These are phyloP conservation scores for Prochilodus magdalenae DNA, from an alignment of 2,113 vertebrate species.

Conservation along the genomic window DNA sequence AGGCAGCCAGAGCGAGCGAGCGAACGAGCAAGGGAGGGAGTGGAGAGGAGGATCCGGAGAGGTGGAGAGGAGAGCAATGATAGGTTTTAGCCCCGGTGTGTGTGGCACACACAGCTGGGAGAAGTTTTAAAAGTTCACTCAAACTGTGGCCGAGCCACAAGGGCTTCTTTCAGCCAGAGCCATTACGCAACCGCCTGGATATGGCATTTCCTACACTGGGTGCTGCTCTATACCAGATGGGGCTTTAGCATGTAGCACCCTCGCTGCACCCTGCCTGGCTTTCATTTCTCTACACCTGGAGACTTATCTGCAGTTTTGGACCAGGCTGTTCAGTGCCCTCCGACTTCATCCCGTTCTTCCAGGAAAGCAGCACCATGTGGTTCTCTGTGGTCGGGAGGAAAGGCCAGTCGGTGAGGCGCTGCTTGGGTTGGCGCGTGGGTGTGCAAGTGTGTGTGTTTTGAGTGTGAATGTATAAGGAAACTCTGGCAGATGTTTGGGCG, in stretches of 20 bases:
- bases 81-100: constrained; percentile 51
- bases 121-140: constrained; percentile 51
- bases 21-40: constrained; percentile 38
- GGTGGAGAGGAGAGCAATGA: constrained; percentile 32
- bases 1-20: background rate
- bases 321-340: background rate
- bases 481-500: constrained; percentile 37
- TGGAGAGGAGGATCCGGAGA: constrained; percentile 58
- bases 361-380: constrained; percentile 84
- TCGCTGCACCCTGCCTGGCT: background rate
- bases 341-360: background rate
- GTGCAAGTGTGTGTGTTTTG: constrained; percentile 23
- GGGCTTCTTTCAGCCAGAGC: constrained; percentile 54
- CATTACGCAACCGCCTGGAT: constrained; percentile 73
- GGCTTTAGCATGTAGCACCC: constrained; percentile 64
- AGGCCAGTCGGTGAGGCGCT: constrained; percentile 81
- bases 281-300: background rate
- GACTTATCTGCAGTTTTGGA: background rate
- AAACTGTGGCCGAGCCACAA: constrained; percentile 16
- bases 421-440: constrained; percentile 28
- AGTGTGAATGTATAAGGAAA: constrained; percentile 20
- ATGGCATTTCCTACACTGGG: constrained; percentile 65
- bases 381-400: constrained; percentile 94
- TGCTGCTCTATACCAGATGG: constrained; percentile 66
- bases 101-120: constrained; percentile 34